A percentile compares a stretch with the other conserved stretches of the same genome.
Conservation (phyloP, 2,113 vertebrate species). For the Gymnogyps californianus region DNA sequence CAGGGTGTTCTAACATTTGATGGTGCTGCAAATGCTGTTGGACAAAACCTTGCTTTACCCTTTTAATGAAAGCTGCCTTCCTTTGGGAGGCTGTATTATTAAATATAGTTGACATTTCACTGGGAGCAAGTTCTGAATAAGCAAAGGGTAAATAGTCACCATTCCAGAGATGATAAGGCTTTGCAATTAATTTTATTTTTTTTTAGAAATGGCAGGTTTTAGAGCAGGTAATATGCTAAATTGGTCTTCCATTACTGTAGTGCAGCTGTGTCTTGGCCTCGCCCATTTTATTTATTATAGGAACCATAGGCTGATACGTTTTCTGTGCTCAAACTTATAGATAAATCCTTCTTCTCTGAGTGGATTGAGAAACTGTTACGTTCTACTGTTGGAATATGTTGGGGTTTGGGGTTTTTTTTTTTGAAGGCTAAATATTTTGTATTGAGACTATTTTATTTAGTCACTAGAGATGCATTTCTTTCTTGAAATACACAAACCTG, state of each 20-base stretch:
- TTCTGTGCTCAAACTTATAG: not conserved
- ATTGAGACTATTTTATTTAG: not conserved
- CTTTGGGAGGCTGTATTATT: not conserved
- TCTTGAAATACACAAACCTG: not conserved
- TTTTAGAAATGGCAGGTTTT: not conserved
- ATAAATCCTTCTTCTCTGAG: not conserved
- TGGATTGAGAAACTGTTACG: not conserved
- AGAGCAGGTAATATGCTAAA: not conserved
- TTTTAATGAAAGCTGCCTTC: not conserved
- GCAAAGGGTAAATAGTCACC: not conserved
- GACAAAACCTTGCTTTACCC: not conserved
- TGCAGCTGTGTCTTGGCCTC: slow-evolving; percentile 61
- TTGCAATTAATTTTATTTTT: not conserved
- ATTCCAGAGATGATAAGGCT: not conserved
- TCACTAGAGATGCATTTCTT: not conserved
- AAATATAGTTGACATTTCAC: slow-evolving; percentile 19
- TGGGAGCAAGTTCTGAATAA: not conserved
- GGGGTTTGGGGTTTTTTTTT: not conserved
- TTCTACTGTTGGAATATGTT: not conserved
- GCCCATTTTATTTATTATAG: slow-evolving; percentile 65
- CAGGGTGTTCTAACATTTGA: not conserved
- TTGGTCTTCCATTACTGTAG: slow-evolving; percentile 12
- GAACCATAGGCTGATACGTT: not conserved
- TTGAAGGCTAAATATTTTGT: not conserved
- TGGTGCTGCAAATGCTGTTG: not conserved